A percentile compares a stretch with the other conserved stretches of the same genome.
Conservation (phyloP, 2,888 invertebrate species). For the Seladonia tumulorum region DNA sequence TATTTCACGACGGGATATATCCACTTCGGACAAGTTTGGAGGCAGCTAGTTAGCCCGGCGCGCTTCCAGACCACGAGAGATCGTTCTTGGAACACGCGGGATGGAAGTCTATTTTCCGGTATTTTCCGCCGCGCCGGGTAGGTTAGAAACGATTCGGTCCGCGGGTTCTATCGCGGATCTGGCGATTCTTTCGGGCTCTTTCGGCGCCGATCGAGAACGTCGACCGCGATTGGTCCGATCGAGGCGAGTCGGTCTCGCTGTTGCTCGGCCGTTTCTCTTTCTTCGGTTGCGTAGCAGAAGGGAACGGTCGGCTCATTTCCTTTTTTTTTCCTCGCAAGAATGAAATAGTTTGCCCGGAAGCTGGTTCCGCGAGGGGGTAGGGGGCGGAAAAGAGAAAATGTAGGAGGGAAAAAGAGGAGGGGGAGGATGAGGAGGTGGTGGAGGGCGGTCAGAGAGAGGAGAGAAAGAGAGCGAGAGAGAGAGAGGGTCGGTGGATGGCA, state of each 20-base stretch:
- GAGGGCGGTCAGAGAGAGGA: background rate
- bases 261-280: constrained; percentile 27
- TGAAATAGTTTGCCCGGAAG: constrained; percentile 73
- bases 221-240: background rate
- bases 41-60: background rate
- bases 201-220: background rate
- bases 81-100: background rate
- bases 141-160: background rate
- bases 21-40: background rate
- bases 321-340: constrained; percentile 50
- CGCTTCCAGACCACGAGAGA: background rate
- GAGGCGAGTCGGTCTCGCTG: background rate
- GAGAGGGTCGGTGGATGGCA: constrained; percentile 13
- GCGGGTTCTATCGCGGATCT: background rate
- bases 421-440: background rate
- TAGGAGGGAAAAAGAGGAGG: constrained; percentile 16
- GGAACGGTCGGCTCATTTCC: constrained; percentile 40
- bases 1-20: background rate
- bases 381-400: constrained; percentile 17
- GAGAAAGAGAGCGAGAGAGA: constrained; percentile 31
- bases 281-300: constrained; percentile 19
- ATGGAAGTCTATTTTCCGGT: background rate
- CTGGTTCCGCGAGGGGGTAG: constrained; percentile 58
- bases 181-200: background rate
- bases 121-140: background rate